Conservation (phyloP, 2,797 vertebrate genomes). For the Graptemys geographica region DNA sequence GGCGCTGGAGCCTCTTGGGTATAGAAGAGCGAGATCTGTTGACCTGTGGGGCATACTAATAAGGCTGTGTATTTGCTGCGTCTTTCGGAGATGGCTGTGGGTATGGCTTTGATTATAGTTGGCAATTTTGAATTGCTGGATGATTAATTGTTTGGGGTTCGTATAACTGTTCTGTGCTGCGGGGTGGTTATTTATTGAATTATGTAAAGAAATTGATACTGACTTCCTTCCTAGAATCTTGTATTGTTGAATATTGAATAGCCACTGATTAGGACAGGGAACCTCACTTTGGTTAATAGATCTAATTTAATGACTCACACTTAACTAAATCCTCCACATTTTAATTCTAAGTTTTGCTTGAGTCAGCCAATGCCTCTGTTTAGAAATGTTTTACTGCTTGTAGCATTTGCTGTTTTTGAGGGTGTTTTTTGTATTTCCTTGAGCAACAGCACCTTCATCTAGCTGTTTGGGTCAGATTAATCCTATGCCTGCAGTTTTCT, state of each 20-base stretch:
- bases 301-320: neutral
- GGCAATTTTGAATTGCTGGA: neutral
- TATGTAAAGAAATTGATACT: neutral
- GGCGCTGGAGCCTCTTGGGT: neutral
- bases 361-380: neutral
- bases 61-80: neutral
- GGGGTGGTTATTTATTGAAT: neutral
- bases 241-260: neutral
- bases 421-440: neutral
- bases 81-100: conserved; percentile 1
- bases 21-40: neutral
- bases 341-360: neutral
- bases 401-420: neutral
- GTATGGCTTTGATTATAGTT: conserved; percentile 18
- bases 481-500: neutral
- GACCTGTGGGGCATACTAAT: neutral
- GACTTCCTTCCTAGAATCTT: neutral
- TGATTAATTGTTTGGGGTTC: neutral
- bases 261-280: neutral
- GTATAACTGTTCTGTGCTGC: neutral
- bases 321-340: neutral
- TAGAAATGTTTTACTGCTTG: neutral
- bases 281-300: neutral
- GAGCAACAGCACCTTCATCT: neutral
- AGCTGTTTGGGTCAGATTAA: neutral